Base-by-base conservation (phyloP, 2,888 invertebrate genomes). In the Caradrina kadenii region DNA sequence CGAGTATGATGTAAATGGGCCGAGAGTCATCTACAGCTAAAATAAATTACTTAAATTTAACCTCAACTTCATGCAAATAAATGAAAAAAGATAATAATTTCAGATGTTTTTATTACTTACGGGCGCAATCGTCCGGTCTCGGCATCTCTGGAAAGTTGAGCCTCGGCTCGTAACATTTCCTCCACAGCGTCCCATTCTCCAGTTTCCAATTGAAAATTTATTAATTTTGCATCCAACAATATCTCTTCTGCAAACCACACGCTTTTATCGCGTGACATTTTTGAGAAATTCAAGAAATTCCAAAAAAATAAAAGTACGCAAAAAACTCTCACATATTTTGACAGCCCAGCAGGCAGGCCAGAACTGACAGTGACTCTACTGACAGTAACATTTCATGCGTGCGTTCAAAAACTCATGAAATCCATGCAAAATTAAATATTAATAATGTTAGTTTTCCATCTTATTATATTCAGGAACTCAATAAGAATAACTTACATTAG, bases 191-290 rank as follows among this genome's bases (percentile, higher is more conserved):
- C 94, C 94, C 95, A 96, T 92, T 96, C 96, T 86, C 96, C 96
- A 0, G 94, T 92, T 85, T 96, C 96, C 76, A 96, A 83, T 84
- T 96, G 96, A 63, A 92, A 95, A 84, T 96, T 96, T 50, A 96
- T 96, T 58, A 96, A 89, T 85, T 96, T 96, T 11, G 96, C 96
- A 86, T 96, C 96, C 70, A 96, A 86, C 60, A 96, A 85, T 81
- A 96, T 96, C 83, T 96, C 96, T 87, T 96, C 96, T 8, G 95
- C 96, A 79, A 96, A 96, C 96, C 96, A 96, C 52, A 96, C 96
- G 82, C 95, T 96, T 91, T 96, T 96, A 88, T 96, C 96, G 74
- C 96, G 92, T 68, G 96, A 96, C 96, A 96, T 96, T 88, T 84
- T 90, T 58, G 15, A 19, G 39, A 71, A 81, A 79, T 71, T 59